Evolutionary conservation across 1,140 invertebrate genomes (phyloP), one percentile per base, ranked within the genome.

Genomic region (Sitodiplosis mosellana): DNA sequence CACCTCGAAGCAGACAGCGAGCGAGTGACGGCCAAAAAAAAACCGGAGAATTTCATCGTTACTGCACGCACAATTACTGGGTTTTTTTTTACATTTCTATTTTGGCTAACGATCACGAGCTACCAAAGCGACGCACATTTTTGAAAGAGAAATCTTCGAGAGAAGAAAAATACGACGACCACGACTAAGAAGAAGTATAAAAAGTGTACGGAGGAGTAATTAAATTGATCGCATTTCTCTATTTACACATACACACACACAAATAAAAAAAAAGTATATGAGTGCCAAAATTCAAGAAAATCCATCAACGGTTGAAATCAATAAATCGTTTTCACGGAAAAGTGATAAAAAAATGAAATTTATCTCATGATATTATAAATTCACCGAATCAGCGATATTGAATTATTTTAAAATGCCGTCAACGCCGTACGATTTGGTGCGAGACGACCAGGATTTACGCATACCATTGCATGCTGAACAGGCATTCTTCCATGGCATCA

Each of bases 401-500:
- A 64, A 63, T 59, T 64, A 61, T 60, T 55, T 64, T 47, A 77
- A 72, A 63, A 87, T 87, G 81, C 82, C 82, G 59, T 86, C 82
- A 57, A 88, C 85, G 64, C 81, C 87, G 57, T 95, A 96, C 73
- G 86, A 94, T 68, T 73, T 94, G 65, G 89, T 96, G 57, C 81
- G 83, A 53, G 91, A 95, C 68, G 87, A 94, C 55, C 90, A 87
- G 65, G 92, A 97, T 68, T 83, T 83, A 47, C 75, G 87, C 55
- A 90, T 95, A 58, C 91, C 92, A 8, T 68, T 96, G 41, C 87
- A 96, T 69, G 83, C 88, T 47, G 92, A 96, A 51, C 89, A 96
- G 68, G 90, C 91, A 42, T 97, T 96, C 68, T 81, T 91, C 54
- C 87, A 95, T 69, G 93, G 93, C 50, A 95, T 97, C 65, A 80